Percentiles rank a stretch among this genome's conserved stretches.
phyloP scores from a whole-genome alignment of 2,888 invertebrate species.

The Neoitamus cyanurus region DNA sequence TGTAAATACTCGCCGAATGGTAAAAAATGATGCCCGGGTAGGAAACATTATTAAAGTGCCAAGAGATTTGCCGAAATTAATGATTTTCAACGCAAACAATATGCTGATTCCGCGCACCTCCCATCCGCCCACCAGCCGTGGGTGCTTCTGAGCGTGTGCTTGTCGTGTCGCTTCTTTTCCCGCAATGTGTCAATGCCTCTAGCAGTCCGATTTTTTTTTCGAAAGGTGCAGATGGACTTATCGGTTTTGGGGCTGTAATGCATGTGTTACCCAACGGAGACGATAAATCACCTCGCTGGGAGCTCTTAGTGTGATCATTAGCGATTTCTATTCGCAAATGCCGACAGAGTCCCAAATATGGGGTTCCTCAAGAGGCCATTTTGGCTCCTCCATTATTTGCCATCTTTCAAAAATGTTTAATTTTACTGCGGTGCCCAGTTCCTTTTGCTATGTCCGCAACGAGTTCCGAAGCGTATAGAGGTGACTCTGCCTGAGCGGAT shows the following conservation, averaged over 20 bases:
- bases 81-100: slow-evolving; percentile 6
- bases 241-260: not conserved
- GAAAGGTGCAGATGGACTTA: not conserved
- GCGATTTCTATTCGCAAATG: not conserved
- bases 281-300: not conserved
- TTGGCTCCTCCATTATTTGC: not conserved
- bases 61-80: slow-evolving; percentile 13
- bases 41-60: slow-evolving; percentile 3
- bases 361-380: not conserved
- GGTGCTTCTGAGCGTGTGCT: not conserved
- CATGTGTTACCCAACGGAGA: not conserved
- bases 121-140: not conserved
- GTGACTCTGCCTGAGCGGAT: no score
- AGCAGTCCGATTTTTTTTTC: not conserved
- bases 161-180: not conserved
- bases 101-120: not conserved
- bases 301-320: not conserved
- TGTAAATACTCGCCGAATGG: slow-evolving; percentile 2
- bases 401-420: no score
- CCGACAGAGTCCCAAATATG: not conserved
- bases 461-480: no score
- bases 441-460: no score
- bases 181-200: not conserved
- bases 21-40: not conserved
- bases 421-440: no score